Evolutionary conservation across 2,113 vertebrate species (phyloP), one percentile per base, ranked within the genome.

Genomic region (Gorsachius goisagi): DNA sequence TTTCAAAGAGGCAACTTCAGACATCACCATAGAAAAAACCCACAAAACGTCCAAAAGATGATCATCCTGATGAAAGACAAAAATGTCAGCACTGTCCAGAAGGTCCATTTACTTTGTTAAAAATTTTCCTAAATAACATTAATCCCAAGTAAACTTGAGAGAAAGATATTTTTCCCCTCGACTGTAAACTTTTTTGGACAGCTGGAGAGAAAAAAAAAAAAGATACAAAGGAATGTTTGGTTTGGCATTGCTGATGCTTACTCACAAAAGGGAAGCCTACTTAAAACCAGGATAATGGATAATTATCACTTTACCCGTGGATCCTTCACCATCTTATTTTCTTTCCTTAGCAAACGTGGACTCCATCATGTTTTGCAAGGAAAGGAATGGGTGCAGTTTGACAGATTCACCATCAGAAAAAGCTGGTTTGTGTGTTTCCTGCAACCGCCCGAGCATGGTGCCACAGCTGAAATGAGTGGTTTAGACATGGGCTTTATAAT

Each of bases 181-280:
- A 76, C 12, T 89, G 23, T 87, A 91, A 90, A 71, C n/a, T 89
- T 41, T 72, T 72, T 12, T 35, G 21, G 67, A 85, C 55, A 94
- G 8, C 49, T 78, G 26, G 21, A 64, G 18, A 4, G 1, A 2
- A 8, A 35, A 41, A 4, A 12, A n/a, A 41, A 56, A 74, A 55
- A 37, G 13, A 81, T 66, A 86, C 28, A 85, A 77, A 88, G n/a
- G 74, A 87, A 89, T 96, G 84, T 92, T 95, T 94, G 56, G 41
- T 45, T 95, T 96, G 89, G 72, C 79, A 91, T 64, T 88, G 78
- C 71, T 80, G 37, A 78, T 0, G 2, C 9, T 62, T 56, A 80
- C 23, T 92, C 80, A 87, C 9, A 10, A 91, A 82, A 30, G 26
- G 33, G 28, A 88, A 77, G n/a, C 30, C 83, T 93, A 77, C 85